Conservation (phyloP, 2,888 invertebrate species). For the Suillia variegata region DNA sequence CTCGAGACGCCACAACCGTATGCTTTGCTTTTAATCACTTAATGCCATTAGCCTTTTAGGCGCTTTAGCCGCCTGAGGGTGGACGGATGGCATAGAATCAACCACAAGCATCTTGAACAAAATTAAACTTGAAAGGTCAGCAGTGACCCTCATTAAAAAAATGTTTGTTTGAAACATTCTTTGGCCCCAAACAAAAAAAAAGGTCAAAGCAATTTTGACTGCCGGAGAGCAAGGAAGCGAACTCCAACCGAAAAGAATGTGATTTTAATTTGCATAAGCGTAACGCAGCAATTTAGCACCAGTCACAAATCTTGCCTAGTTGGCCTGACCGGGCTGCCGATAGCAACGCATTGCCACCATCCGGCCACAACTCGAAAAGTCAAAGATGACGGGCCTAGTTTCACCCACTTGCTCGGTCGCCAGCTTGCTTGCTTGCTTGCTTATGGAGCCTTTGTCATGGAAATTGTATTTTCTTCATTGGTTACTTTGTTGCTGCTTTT, state of each 20-base stretch:
- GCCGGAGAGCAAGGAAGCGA: background rate
- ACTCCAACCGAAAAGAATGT: background rate
- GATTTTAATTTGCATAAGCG: conserved; percentile 11
- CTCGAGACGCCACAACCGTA: conserved; percentile 34
- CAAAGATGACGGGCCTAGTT: background rate
- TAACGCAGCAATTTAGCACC: background rate
- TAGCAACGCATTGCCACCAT: background rate
- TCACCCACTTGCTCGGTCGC: background rate
- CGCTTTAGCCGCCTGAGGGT: background rate
- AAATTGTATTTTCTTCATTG: conserved; percentile 56
- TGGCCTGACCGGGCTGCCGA: too few relatives aligned
- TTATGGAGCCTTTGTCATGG: conserved; percentile 44
- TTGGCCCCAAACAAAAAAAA: too few relatives aligned
- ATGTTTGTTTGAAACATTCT: conserved; percentile 4
- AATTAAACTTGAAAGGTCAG: conserved; percentile 36
- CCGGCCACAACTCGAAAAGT: too few relatives aligned
- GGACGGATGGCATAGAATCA: too few relatives aligned
- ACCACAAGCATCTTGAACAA: conserved; percentile 18
- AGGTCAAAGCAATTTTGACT: background rate
- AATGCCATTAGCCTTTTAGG: conserved; percentile 41
- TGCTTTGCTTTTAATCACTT: conserved; percentile 41
- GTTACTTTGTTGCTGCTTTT: conserved; percentile 33
- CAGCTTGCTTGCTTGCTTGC: background rate
- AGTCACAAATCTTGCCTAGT: background rate
- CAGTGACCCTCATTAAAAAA: conserved; percentile 45